Conservation (phyloP, 2,797 vertebrate genomes). For the Eurystomus glaucurus region DNA sequence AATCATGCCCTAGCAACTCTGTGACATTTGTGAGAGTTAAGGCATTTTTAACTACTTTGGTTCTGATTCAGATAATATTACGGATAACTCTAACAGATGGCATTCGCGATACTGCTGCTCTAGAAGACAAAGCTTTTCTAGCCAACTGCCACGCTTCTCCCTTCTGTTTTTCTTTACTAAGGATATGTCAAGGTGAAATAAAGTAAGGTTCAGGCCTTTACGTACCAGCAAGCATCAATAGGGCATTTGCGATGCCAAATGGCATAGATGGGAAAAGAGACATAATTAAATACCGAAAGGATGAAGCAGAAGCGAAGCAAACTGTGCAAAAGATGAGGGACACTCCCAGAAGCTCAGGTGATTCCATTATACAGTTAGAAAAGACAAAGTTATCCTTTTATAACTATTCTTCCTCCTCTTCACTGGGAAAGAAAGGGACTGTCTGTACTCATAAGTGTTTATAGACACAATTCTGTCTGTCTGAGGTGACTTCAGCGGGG, state of each 20-base stretch:
- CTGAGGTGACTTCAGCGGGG: neutral
- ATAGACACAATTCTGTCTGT: neutral
- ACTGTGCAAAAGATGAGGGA: neutral
- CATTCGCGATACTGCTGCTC: neutral
- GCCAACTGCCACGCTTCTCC: constrained; percentile 48
- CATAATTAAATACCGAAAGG: neutral
- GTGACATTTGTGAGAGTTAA: rapidly evolving
- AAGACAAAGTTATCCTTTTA: neutral
- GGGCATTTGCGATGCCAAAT: neutral
- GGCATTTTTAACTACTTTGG: neutral
- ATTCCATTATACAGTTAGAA: neutral
- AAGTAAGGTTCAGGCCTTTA: constrained; percentile 15
- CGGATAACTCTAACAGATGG: constrained; percentile 36
- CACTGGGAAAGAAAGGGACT: neutral
- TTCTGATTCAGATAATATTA: neutral
- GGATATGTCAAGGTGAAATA: constrained; percentile 63
- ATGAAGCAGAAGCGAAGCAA: constrained; percentile 12
- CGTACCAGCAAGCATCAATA: neutral
- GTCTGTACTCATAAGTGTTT: neutral
- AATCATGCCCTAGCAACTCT: neutral
- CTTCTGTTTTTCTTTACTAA: constrained; percentile 36
- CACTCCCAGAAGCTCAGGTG: neutral
- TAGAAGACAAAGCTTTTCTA: constrained; percentile 56
- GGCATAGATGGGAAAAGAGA: neutral
- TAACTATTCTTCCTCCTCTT: neutral